Percentiles rank a stretch among this genome's conserved stretches.
Conservation (phyloP, 1,140 invertebrate genomes). For the Himalopsyche phryganea region DNA sequence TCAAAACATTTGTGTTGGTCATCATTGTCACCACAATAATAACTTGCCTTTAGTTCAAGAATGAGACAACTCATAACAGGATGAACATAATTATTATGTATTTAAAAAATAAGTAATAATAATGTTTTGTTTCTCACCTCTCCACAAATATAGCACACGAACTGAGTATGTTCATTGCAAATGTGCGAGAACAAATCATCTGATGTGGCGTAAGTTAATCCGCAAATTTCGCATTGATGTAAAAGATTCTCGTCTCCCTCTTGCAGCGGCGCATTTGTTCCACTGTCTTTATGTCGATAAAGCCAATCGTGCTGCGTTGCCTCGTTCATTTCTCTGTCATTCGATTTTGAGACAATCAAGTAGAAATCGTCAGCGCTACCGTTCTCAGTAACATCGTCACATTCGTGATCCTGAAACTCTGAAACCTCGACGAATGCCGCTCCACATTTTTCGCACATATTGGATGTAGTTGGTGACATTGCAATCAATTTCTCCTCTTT, state of each 20-base stretch:
- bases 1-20: too few relatives aligned
- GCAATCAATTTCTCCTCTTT: slow-evolving; percentile 36
- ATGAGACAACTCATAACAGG: too few relatives aligned
- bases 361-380: slow-evolving; percentile 38
- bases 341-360: slow-evolving; percentile 35
- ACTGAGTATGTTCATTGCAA: not conserved
- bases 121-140: slow-evolving; percentile 17
- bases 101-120: too few relatives aligned
- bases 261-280: not conserved
- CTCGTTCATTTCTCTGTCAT: not conserved
- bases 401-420: slow-evolving; percentile 43
- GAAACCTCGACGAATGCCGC: slow-evolving; percentile 38
- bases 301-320: too few relatives aligned
- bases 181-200: not conserved
- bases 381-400: slow-evolving; percentile 44
- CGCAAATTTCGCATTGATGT: slow-evolving; percentile 12
- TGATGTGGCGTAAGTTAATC: not conserved
- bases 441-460: slow-evolving; percentile 33
- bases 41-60: too few relatives aligned
- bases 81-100: too few relatives aligned
- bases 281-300: too few relatives aligned
- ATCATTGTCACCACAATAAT: too few relatives aligned
- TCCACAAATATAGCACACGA: slow-evolving; percentile 20
- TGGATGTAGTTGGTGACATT: not conserved
- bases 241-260: not conserved